phyloP scores from a whole-genome alignment of 2,797 vertebrate genomes.

The Fistularia tabacaria region DNA sequence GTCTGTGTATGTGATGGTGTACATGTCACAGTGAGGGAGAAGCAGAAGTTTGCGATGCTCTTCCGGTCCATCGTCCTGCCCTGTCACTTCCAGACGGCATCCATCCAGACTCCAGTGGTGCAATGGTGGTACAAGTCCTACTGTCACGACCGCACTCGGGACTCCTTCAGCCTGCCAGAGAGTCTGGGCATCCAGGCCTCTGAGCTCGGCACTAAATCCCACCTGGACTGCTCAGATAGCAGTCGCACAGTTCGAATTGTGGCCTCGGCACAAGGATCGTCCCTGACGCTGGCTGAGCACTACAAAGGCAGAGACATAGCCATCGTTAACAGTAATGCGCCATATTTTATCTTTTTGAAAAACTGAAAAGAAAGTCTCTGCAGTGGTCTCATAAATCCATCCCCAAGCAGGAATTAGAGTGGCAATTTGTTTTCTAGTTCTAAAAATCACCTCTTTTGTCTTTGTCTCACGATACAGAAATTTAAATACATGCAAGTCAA shows the following conservation, averaged over 20 bases:
- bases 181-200: slow-evolving; percentile 76
- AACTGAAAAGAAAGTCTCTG: slow-evolving; percentile 3
- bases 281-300: slow-evolving; percentile 88
- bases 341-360: slow-evolving; percentile 5
- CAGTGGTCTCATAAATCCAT: slow-evolving; percentile 19
- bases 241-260: slow-evolving; percentile 88
- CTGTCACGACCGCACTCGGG: slow-evolving; percentile 87
- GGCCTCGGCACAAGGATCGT: slow-evolving; percentile 87
- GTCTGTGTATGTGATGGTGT: slow-evolving; percentile 73
- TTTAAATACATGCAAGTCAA: slow-evolving; percentile 9
- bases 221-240: slow-evolving; percentile 91
- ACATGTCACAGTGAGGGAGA: slow-evolving; percentile 85
- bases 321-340: slow-evolving; percentile 87
- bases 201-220: slow-evolving; percentile 71
- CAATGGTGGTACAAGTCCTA: slow-evolving; percentile 99
- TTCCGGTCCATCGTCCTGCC: slow-evolving; percentile 91
- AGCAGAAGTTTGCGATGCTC: slow-evolving; percentile 87
- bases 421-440: slow-evolving; percentile 65
- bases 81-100: slow-evolving; percentile 89
- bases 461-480: slow-evolving; percentile 57
- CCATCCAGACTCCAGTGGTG: slow-evolving; percentile 84
- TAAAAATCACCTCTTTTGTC: slow-evolving; percentile 64
- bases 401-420: slow-evolving; percentile 37
- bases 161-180: slow-evolving; percentile 79
- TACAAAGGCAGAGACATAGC: slow-evolving; percentile 93